Evolutionary conservation across 2,113 vertebrate genomes (phyloP).

Genomic region (Pseudorectes ferrugineus): DNA sequence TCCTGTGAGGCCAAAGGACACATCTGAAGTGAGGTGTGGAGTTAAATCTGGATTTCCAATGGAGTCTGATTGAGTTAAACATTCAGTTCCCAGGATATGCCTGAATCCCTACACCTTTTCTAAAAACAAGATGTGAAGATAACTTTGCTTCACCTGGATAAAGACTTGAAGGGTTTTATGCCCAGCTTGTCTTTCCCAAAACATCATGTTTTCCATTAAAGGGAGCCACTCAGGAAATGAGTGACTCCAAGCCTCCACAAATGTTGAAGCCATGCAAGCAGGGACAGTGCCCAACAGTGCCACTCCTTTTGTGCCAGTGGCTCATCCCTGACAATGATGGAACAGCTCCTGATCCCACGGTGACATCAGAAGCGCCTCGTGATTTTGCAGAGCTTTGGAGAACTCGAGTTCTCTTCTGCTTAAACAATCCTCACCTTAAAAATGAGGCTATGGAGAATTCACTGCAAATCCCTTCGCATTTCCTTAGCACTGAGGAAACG

Average conservation of each 20-base stretch:
- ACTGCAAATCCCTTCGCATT: background rate
- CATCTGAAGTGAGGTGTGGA: background rate
- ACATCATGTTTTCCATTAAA: background rate
- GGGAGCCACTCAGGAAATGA: background rate
- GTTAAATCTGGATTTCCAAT: background rate
- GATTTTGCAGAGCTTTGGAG: background rate
- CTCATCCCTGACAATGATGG: background rate
- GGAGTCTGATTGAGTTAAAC: background rate
- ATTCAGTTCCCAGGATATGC: background rate
- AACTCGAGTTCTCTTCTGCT: background rate
- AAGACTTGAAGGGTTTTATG: background rate
- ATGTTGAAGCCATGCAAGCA: background rate
- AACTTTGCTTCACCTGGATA: background rate
- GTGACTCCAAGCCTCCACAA: background rate
- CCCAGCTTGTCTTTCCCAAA: background rate
- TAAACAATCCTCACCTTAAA: background rate
- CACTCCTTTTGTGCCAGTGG: background rate
- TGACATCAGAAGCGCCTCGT: background rate
- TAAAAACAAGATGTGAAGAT: background rate
- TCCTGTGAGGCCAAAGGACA: background rate
- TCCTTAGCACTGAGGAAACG: background rate
- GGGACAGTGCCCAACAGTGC: fast-evolving
- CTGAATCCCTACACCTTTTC: background rate
- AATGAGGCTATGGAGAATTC: background rate
- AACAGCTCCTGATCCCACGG: background rate